phyloP scores from a whole-genome alignment of 92 coral and sea anemone genomes.

The Porites lobata region DNA sequence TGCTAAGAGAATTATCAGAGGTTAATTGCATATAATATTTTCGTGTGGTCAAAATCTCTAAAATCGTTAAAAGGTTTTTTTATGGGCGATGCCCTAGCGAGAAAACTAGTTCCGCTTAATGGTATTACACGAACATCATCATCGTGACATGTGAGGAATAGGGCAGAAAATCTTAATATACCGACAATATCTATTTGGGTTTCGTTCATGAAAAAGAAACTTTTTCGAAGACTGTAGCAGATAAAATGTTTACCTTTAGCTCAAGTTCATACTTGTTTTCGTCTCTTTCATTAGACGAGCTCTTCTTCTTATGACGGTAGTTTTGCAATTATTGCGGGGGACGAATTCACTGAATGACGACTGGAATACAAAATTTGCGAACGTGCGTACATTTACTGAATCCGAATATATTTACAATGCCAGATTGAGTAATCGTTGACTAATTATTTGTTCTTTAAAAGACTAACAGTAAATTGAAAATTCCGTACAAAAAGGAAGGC shows the following conservation, averaged over 20 bases:
- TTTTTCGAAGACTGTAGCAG: background rate
- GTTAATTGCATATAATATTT: too few species aligned
- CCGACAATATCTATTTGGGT: background rate
- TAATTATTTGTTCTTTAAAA: background rate
- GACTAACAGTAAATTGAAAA: background rate
- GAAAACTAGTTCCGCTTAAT: background rate
- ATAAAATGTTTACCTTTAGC: background rate
- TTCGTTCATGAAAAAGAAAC: background rate
- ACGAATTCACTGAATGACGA: background rate
- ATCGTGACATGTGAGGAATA: too few species aligned
- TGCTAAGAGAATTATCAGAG: background rate
- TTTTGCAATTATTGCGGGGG: background rate
- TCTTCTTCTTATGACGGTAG: too few species aligned
- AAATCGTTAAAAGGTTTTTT: background rate
- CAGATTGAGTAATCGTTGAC: background rate
- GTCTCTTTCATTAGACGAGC: background rate
- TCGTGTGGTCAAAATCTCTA: too few species aligned
- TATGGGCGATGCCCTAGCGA: background rate
- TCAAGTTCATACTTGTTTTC: background rate
- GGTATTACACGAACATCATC: too few species aligned
- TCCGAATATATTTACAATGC: background rate
- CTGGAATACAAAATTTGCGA: background rate
- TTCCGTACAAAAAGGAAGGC: constrained; percentile 17
- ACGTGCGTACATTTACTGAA: background rate
- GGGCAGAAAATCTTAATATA: too few species aligned